Conservation (phyloP, 1,140 invertebrate genomes). For the Wasmannia auropunctata region DNA sequence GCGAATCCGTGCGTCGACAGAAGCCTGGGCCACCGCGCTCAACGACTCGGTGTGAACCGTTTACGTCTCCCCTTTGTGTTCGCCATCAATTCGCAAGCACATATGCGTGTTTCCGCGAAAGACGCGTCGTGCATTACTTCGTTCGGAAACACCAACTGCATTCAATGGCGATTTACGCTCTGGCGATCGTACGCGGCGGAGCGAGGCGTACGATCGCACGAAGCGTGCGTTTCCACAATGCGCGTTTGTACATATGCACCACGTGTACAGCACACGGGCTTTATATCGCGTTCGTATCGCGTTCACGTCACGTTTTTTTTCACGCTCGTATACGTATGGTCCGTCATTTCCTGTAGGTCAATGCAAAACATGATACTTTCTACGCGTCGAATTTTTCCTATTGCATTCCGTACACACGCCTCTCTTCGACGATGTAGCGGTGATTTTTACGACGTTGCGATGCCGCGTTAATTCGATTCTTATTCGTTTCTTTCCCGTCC, state of each 20-base stretch:
- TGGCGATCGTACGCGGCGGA: slow-evolving; percentile 49
- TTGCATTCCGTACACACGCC: neutral
- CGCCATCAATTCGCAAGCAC: neutral
- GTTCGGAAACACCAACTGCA: neutral
- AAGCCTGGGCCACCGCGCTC: neutral
- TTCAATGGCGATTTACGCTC: slow-evolving; percentile 64
- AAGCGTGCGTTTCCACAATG: slow-evolving; percentile 18
- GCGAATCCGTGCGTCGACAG: neutral
- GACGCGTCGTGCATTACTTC: neutral
- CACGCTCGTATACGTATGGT: neutral
- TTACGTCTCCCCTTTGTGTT: neutral
- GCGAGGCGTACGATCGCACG: slow-evolving; percentile 60
- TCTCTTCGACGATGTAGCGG: too few relatives aligned
- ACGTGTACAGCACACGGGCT: neutral
- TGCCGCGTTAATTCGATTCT: neutral
- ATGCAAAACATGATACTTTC: slow-evolving; percentile 62
- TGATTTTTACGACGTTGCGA: neutral
- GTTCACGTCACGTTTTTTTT: slow-evolving; percentile 4
- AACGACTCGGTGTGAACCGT: neutral
- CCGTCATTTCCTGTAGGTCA: slow-evolving; percentile 66
- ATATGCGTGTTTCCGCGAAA: neutral
- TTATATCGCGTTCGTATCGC: slow-evolving; percentile 31
- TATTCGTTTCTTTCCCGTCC: too few relatives aligned
- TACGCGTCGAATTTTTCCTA: neutral
- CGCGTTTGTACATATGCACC: slow-evolving; percentile 21